These are phyloP conservation scores for Hypanus sabinus DNA, from an alignment of 2,113 vertebrate species.

Conservation along the genomic window DNA sequence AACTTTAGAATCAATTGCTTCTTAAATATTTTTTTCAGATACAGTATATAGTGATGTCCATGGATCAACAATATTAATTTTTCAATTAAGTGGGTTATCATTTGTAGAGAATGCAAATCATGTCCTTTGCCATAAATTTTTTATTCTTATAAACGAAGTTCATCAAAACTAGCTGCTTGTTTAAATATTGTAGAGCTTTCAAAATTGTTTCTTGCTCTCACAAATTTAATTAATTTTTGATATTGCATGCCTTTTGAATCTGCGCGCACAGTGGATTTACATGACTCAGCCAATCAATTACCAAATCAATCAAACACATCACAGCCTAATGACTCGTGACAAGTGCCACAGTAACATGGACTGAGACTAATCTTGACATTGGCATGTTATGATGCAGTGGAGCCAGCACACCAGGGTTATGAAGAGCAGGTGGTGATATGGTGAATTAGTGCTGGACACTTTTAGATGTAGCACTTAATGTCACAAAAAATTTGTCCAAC, in stretches of 20 bases:
- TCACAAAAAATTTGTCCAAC: slow-evolving; percentile 9
- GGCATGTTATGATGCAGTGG: slow-evolving; percentile 54
- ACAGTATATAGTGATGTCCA: neutral
- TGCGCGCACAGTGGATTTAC: slow-evolving; percentile 70
- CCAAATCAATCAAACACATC: slow-evolving; percentile 80
- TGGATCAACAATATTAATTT: neutral
- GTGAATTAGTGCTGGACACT: slow-evolving; percentile 25
- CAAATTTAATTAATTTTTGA: slow-evolving; percentile 51
- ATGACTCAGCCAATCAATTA: slow-evolving; percentile 74
- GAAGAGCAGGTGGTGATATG: slow-evolving; percentile 48
- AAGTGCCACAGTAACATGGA: slow-evolving; percentile 62
- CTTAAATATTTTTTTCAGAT: neutral
- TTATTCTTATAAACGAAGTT: neutral
- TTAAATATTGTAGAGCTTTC: neutral
- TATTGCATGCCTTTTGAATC: slow-evolving; percentile 55
- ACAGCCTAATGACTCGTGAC: slow-evolving; percentile 80
- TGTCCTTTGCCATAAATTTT: neutral
- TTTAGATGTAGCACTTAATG: slow-evolving; percentile 31
- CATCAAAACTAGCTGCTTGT: neutral
- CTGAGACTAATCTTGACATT: slow-evolving; percentile 55
- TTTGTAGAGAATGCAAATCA: neutral
- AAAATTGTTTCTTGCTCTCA: neutral
- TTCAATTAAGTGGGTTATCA: neutral
- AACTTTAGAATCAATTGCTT: neutral
- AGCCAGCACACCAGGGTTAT: slow-evolving; percentile 44